phyloP scores from a whole-genome alignment of 2,797 vertebrate species.

The Poeciliopsis gracilis region DNA sequence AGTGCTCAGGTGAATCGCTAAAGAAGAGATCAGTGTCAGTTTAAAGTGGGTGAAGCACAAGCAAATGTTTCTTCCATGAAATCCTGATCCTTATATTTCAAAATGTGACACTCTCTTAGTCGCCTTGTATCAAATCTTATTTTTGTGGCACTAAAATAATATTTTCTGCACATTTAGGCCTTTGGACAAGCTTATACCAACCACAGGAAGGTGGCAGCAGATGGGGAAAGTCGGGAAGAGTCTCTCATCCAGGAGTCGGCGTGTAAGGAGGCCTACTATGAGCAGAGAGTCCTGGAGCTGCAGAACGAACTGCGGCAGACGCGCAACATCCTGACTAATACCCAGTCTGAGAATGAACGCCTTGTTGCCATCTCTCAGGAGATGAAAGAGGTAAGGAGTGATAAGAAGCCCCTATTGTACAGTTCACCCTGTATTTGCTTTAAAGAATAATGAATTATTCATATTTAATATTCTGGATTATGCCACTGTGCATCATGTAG shows the following conservation, averaged over 20 bases:
- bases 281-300: slow-evolving; percentile 92
- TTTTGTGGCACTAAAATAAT: neutral
- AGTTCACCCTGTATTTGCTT: neutral
- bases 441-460: neutral
- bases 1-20: slow-evolving; percentile 45
- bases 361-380: slow-evolving; percentile 89
- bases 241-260: slow-evolving; percentile 94
- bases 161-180: slow-evolving; percentile 78
- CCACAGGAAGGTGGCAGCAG: slow-evolving; percentile 95
- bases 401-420: neutral
- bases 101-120: neutral
- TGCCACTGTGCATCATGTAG: neutral
- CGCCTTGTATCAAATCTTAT: neutral
- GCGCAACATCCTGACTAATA: slow-evolving; percentile 89
- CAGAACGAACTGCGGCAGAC: slow-evolving; percentile 91
- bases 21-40: slow-evolving; percentile 25
- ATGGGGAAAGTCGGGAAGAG: slow-evolving; percentile 95
- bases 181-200: slow-evolving; percentile 95
- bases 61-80: neutral
- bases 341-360: slow-evolving; percentile 92
- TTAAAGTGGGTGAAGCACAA: slow-evolving; percentile 30
- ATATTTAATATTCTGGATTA: neutral
- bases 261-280: slow-evolving; percentile 94
- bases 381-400: slow-evolving; percentile 86
- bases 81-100: neutral